Base-by-base conservation (phyloP, 2,888 invertebrate genomes). In the Brenthis daphne region DNA sequence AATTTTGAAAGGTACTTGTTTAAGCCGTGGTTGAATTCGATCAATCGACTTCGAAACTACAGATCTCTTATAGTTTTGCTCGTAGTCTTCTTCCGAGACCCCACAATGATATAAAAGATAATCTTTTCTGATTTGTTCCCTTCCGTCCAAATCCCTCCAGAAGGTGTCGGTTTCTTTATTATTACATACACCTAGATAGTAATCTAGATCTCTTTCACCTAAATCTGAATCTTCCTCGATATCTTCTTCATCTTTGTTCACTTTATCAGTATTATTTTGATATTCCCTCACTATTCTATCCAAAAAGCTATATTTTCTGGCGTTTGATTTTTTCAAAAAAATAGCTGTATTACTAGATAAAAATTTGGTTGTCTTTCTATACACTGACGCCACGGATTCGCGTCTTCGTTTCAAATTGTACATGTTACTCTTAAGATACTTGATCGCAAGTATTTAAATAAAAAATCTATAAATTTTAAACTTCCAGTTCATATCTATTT, bases 1-100 rank as follows among this genome's bases (percentile, higher is more conserved):
- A 50, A 92, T 90, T 76, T 89, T 91, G 72, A 92, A 92, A 68
- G 92, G 92, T 48, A 92, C 90, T 82, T 92, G 92, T 73, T 88
- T 92, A 5, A 89, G 73, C 75, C 77, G 86, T 1, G 88, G 89
- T 65, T 84, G 86, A 8, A 77, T 72, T 2, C 79, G 77, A 63
- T 80, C 79, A 20, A 82, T 79, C 0, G 77, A 76, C 76, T 85
- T 86, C 0, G 82, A 78, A 4, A 77, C 69, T 2, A 77, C 75
- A 51, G 75, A 65, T 64, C 78, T 89, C 69, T 85, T 88, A 66
- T 80, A 80, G 0, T 76, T 79, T 63, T 80, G 83, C 56, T 92
- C 83, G 67, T 92, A 93, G 51, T 92, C 91, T 69, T 90, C 88
- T 80, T 88, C 87, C 1, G 85, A 82, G 2, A 93, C 77, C 6